Evolutionary conservation across 2,888 invertebrate genomes (phyloP), one percentile per base, ranked within the genome.

Genomic region (Megalurothrips usitatus): DNA sequence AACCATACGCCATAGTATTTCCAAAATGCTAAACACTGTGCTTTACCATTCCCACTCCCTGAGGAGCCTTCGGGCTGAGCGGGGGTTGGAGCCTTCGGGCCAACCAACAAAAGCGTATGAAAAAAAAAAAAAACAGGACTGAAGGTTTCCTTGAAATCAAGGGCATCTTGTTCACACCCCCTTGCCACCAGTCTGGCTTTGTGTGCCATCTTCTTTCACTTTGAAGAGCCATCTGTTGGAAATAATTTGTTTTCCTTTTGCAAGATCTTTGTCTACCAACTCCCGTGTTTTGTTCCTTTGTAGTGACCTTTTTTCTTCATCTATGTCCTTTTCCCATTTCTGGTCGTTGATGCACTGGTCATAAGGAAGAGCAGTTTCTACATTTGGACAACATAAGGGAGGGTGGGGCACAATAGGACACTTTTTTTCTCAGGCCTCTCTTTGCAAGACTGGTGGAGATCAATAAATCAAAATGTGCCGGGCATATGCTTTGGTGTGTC

Each of bases 171-270:
- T 48, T 78, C 19, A 58, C 48, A 82, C 0, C 82, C 81, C 48
- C 75, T 26, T 6, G 79, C 82, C 0, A 82, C 82, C 8, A 82
- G 79, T 17, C 81, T 49, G 1, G 81, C 82, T 63, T 81, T 82
- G 26, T 28, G 79, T 49, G 4, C 28, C 48, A 79, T 81, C 63
- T 19, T 63, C 47, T 47, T 82, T 82, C 0, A 26, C 10, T 48
- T 80, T 81, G 43, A 82, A 81, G 6, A 82, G 28, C 82, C 82
- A 82, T 49, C 49, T 80, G 17, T 58, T 78, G 3, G 34, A 28
- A 1, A 82, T 75, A 11, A 80, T 48, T 10, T 81, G 17, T 28
- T 19, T 58, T n/a, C 34, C n/a, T 19, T 28, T 3, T 23, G 14
- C 58, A 10, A 26, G 1, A 19, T 26, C 19, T 28, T 6, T 26